Evolutionary conservation across 2,113 vertebrate genomes (phyloP).

Genomic region (Pipra filicauda): DNA sequence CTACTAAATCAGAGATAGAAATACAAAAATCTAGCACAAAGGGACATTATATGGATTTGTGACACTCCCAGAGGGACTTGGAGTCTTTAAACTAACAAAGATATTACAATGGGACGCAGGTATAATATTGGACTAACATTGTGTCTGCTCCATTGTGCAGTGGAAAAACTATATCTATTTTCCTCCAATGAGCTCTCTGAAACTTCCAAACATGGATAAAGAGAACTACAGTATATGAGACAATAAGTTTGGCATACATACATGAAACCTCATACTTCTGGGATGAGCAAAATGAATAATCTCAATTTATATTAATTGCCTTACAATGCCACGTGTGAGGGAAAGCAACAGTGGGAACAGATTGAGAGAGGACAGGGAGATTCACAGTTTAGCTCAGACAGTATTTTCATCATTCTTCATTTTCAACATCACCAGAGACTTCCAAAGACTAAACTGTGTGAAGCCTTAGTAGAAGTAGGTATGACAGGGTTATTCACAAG

Average conservation of each 20-base stretch:
- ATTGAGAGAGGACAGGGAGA: background rate
- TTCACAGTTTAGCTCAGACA: background rate
- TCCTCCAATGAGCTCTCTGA: background rate
- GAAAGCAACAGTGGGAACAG: background rate
- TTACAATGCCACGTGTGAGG: background rate
- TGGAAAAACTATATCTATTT: background rate
- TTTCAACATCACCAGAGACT: background rate
- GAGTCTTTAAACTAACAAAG: constrained; percentile 9
- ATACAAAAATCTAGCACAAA: constrained; percentile 8
- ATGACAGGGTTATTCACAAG: constrained; percentile 4
- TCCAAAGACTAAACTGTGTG: background rate
- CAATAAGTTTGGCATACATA: constrained; percentile 45
- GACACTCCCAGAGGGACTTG: constrained; percentile 28
- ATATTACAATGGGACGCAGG: background rate
- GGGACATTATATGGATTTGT: constrained; percentile 19
- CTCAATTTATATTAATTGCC: constrained; percentile 2
- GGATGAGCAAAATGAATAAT: constrained; percentile 40
- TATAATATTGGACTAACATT: background rate
- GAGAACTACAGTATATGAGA: background rate
- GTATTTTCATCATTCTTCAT: background rate
- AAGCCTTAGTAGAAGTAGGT: background rate
- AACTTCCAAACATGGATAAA: constrained; percentile 57
- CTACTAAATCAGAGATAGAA: constrained; percentile 56
- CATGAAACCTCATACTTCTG: constrained; percentile 41
- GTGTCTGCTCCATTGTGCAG: background rate